Percentiles rank a stretch among this genome's conserved stretches.
phyloP scores from a whole-genome alignment of 2,888 invertebrate genomes.

The Lasioglossum leucozonium region DNA sequence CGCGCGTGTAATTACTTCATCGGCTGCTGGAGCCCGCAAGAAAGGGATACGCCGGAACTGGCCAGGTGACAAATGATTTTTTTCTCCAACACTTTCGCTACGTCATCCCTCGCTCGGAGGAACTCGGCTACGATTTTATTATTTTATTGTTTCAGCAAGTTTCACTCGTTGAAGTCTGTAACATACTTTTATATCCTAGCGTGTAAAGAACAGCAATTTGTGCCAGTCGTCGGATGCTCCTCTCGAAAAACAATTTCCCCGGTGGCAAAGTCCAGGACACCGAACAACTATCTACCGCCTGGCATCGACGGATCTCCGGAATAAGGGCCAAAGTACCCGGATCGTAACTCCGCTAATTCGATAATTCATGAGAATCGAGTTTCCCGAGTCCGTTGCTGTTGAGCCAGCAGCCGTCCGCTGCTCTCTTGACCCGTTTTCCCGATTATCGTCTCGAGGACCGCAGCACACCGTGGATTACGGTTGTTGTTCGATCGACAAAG shows the following conservation, averaged over 20 bases:
- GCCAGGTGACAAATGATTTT: slow-evolving; percentile 58
- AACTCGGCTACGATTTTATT: no score
- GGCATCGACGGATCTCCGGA: not conserved
- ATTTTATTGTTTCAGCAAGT: no score
- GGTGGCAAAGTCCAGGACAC: not conserved
- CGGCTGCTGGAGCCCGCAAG: not conserved
- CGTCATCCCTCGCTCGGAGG: not conserved
- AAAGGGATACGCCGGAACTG: not conserved
- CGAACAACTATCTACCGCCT: not conserved
- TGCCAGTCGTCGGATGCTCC: not conserved
- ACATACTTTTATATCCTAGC: not conserved
- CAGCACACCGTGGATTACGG: not conserved
- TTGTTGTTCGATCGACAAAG: slow-evolving; percentile 5
- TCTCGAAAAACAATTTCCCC: not conserved
- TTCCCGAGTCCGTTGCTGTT: slow-evolving; percentile 13
- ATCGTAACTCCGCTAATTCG: not conserved
- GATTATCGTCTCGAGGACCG: slow-evolving; percentile 21
- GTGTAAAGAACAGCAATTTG: not conserved
- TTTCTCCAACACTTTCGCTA: slow-evolving; percentile 8
- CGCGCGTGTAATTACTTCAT: slow-evolving; percentile 33
- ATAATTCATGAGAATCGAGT: slow-evolving; percentile 21
- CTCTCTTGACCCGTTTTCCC: not conserved
- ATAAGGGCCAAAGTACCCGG: not conserved
- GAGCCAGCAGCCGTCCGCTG: not conserved
- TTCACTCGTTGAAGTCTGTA: not conserved